Evolutionary conservation across 92 coral and sea anemone species (phyloP).

Genomic region (Metridium senile): DNA sequence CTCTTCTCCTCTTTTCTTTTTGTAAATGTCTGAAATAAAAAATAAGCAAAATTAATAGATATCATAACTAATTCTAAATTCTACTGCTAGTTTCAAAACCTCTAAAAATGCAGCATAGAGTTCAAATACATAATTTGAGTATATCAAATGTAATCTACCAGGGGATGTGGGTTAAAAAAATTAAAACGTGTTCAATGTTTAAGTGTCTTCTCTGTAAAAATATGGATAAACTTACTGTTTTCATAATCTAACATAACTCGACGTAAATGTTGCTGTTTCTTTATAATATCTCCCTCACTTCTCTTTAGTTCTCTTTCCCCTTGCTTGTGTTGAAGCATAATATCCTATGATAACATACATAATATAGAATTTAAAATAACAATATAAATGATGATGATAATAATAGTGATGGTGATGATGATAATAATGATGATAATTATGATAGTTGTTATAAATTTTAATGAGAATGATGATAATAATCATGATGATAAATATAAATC

Average conservation of each 20-base stretch:
- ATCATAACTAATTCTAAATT: not conserved
- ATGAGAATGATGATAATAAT: too few species aligned
- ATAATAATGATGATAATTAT: too few species aligned
- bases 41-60: not conserved
- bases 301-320: conserved; percentile 92
- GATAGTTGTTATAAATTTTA: too few species aligned
- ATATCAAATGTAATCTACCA: too few species aligned
- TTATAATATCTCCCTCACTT: conserved; percentile 89
- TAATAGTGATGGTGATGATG: too few species aligned
- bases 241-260: conserved; percentile 85
- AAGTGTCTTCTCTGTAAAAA: not conserved
- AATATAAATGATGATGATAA: too few species aligned
- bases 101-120: too few species aligned
- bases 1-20: conserved; percentile 88
- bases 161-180: too few species aligned
- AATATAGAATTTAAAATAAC: not conserved
- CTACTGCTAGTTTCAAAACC: too few species aligned
- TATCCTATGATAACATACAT: conserved; percentile 56
- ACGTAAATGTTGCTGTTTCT: conserved; percentile 87
- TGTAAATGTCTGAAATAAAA: conserved; percentile 68
- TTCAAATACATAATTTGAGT: too few species aligned
- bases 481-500: too few species aligned
- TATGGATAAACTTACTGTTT: conserved; percentile 56
- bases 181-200: too few species aligned
- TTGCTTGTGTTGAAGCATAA: conserved; percentile 95